These are phyloP conservation scores for Rafetus swinhoei DNA, from an alignment of 2,113 vertebrate genomes.

Conservation along the genomic window DNA sequence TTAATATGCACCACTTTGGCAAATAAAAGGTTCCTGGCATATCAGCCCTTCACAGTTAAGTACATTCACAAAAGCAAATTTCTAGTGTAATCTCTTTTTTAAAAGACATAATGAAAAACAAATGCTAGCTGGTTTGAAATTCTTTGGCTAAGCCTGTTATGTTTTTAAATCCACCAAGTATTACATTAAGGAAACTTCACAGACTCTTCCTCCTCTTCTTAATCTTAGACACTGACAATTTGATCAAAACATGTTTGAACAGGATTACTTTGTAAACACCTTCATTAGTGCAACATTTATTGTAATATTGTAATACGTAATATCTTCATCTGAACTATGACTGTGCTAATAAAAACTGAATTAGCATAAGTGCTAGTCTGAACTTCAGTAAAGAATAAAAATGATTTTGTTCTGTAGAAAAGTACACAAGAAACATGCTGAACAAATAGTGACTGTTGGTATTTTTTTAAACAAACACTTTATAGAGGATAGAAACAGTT, in stretches of 20 bases:
- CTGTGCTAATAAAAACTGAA: neutral
- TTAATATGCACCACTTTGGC: neutral
- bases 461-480: neutral
- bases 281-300: neutral
- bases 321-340: neutral
- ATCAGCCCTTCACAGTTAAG: slow-evolving; percentile 26
- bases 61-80: slow-evolving; percentile 36
- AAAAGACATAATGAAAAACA: slow-evolving; percentile 24
- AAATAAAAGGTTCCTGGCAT: slow-evolving; percentile 28
- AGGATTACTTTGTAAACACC: neutral
- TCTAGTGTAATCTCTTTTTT: slow-evolving; percentile 2
- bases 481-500: neutral
- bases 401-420: slow-evolving; percentile 56
- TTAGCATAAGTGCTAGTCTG: neutral
- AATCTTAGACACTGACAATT: neutral
- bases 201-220: slow-evolving; percentile 7
- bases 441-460: slow-evolving; percentile 16
- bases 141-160: slow-evolving; percentile 29
- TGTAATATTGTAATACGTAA: neutral
- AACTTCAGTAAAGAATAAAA: slow-evolving; percentile 1
- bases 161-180: slow-evolving; percentile 57
- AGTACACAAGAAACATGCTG: slow-evolving; percentile 23
- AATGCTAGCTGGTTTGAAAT: slow-evolving; percentile 45
- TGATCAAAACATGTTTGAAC: neutral
- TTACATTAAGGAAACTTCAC: slow-evolving; percentile 34